Evolutionary conservation across 2,113 vertebrate species (phyloP).

Genomic region (Psephotus haematonotus): DNA sequence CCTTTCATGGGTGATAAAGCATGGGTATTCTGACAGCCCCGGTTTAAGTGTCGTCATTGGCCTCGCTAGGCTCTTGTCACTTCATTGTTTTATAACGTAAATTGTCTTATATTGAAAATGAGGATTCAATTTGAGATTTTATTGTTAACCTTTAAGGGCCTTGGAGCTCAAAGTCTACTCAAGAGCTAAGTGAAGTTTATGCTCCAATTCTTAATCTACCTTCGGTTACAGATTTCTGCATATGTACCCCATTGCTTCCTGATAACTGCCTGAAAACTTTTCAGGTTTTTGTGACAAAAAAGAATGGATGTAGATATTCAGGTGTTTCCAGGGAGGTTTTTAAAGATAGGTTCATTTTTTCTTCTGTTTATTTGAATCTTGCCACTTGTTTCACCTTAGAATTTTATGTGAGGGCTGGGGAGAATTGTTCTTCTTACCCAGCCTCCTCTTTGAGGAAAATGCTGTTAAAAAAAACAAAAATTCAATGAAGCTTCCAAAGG

Average conservation of each 20-base stretch:
- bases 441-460: constrained; percentile 44
- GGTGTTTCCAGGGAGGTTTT: not conserved
- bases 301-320: not conserved
- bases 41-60: constrained; percentile 76
- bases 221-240: constrained; percentile 68
- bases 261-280: constrained; percentile 58
- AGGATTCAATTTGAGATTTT: constrained; percentile 80
- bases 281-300: not conserved
- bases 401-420: constrained; percentile 13
- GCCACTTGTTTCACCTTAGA: constrained; percentile 45
- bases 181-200: constrained; percentile 76
- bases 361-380: constrained; percentile 41
- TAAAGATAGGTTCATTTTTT: constrained; percentile 48
- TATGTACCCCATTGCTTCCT: constrained; percentile 3
- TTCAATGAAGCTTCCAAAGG: constrained; percentile 41
- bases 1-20: constrained; percentile 79
- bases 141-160: constrained; percentile 81
- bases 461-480: constrained; percentile 57
- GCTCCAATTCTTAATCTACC: constrained; percentile 72
- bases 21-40: constrained; percentile 71
- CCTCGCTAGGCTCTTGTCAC: constrained; percentile 77
- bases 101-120: constrained; percentile 77
- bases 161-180: constrained; percentile 73
- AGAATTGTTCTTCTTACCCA: constrained; percentile 25
- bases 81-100: constrained; percentile 80